Evolutionary conservation across 1,140 invertebrate genomes (phyloP), one percentile per base, ranked within the genome.

Genomic region (Drosophila sulfurigaster): DNA sequence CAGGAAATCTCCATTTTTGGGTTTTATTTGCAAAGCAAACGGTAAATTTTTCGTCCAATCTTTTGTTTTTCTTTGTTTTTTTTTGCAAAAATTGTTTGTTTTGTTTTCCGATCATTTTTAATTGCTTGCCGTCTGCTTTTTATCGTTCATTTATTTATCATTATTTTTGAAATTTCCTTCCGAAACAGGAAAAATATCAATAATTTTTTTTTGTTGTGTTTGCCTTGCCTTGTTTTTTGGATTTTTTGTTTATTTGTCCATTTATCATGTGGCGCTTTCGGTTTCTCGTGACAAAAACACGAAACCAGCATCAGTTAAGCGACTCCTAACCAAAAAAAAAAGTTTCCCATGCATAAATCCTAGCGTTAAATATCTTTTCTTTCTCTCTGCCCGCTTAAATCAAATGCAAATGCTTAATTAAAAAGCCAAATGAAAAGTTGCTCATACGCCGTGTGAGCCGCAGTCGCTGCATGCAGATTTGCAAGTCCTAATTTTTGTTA

Each of bases 1-100:
- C 91, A 92, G 91, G 91, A 92, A 92, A 92, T 92, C 91, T 80
- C 91, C 91, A 81, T 92, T 92, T 92, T 92, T 92, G 91, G 91
- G 91, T 88, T 92, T 92, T 71, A 92, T 92, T 92, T 92, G 91
- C 87, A 92, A 92, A 91, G 85, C 91, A 81, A 92, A 92, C 91
- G 91, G 91, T 92, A 92, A 91, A 79, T 82, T 91, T 82, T 64
- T 58, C 41, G 46, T 62, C 20, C 20, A 20, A 43, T 76, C 77
- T 79, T 65, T 57, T 66, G 15, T 69, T 72, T 79, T 46, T 60
- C 13, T 60, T 48, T 28, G 20, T 56, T 35, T 59, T 30, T 65
- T n/a, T 58, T 62, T 73, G 13, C 35, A 43, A 32, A 20, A 59
- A 72, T 80, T 70, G 63, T 16, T 66, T 16, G 68, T 78, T 65